Evolutionary conservation across 2,113 vertebrate species (phyloP).

Genomic region (Clarias gariepinus): DNA sequence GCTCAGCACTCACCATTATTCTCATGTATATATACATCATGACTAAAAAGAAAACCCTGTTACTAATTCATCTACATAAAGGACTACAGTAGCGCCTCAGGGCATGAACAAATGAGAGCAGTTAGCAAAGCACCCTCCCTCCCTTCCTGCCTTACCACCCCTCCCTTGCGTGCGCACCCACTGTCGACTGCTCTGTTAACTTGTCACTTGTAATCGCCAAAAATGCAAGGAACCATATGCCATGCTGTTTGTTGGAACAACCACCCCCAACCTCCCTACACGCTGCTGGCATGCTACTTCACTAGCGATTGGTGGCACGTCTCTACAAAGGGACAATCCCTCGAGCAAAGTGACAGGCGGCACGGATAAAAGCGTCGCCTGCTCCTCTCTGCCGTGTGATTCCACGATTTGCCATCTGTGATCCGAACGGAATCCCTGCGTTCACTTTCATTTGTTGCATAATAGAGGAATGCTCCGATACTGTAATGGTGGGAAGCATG

Average conservation of each 20-base stretch:
- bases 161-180: constrained; percentile 59
- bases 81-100: constrained; percentile 83
- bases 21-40: constrained; percentile 76
- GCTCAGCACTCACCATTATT: constrained; percentile 63
- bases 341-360: constrained; percentile 46
- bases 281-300: constrained; percentile 39
- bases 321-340: constrained; percentile 46
- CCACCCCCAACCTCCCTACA: constrained; percentile 67
- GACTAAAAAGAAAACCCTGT: constrained; percentile 87
- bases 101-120: constrained; percentile 81
- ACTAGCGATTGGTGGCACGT: constrained; percentile 40
- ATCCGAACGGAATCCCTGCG: constrained; percentile 51
- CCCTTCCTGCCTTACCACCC: constrained; percentile 57
- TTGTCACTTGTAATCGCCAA: constrained; percentile 83
- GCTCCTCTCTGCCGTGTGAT: constrained; percentile 41
- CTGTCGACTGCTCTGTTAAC: constrained; percentile 75
- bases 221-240: constrained; percentile 84
- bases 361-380: constrained; percentile 67
- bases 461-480: constrained; percentile 53
- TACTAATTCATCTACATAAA: constrained; percentile 94
- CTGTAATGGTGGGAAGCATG: constrained; percentile 27
- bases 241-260: constrained; percentile 74
- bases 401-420: constrained; percentile 46
- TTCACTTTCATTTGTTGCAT: constrained; percentile 66
- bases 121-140: constrained; percentile 76